Conservation (phyloP, 2,888 invertebrate species). For the Drosophila setosimentum region DNA sequence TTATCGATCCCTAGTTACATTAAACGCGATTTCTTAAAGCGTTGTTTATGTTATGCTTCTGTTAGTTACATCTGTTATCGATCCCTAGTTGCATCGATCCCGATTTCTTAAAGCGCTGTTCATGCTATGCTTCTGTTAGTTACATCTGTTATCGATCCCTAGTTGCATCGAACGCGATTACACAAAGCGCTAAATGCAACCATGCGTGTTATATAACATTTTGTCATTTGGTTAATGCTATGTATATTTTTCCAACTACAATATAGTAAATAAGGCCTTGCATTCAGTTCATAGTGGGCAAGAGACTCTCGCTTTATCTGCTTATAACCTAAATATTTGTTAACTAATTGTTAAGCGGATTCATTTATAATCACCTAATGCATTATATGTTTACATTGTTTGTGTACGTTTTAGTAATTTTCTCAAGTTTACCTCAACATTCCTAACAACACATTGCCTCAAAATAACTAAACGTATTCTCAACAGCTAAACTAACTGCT, state of each 20-base stretch:
- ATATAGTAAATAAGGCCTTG: background rate
- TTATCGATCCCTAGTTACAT: background rate
- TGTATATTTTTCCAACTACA: background rate
- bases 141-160: background rate
- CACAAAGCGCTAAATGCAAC: background rate
- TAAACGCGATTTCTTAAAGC: background rate
- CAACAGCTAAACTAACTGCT: constrained; percentile 30
- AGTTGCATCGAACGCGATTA: background rate
- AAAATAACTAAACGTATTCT: background rate
- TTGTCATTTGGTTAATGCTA: background rate
- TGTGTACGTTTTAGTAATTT: too few relatives aligned
- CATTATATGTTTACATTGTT: too few relatives aligned
- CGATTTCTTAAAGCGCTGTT: background rate
- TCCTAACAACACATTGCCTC: background rate
- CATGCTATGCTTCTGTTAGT: background rate
- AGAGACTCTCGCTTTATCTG: background rate
- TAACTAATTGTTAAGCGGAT: background rate
- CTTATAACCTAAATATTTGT: background rate
- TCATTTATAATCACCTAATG: background rate
- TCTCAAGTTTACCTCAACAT: background rate
- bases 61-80: background rate
- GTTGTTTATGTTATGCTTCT: background rate
- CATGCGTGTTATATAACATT: too few relatives aligned
- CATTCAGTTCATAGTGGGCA: background rate
- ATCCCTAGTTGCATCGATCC: background rate